Base-by-base conservation (phyloP, 2,113 vertebrate genomes). In the Serilophus lunatus region DNA sequence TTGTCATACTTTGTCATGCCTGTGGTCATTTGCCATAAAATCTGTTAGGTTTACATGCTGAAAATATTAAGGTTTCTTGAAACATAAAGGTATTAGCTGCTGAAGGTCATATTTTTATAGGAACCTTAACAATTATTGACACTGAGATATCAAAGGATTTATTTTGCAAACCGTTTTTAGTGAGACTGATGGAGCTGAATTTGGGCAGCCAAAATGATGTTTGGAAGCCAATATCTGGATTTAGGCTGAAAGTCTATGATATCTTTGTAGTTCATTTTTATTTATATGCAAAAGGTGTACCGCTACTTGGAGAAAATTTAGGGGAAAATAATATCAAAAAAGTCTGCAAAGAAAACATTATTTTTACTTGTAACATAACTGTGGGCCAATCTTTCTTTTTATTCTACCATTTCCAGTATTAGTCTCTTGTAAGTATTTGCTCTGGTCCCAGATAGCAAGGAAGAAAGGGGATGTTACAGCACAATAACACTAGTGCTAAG, bases 11-110 rank as follows among this genome's bases (percentile, higher is more conserved):
- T 88, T 92, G 18, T 69, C 59, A 59, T 71, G 56, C 44, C 24
- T 75, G 29, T 72, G 42, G 50, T 65, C 54, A 83, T 83, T 83
- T 83, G 33, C 60, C 36, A 59, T 74, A 86, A 90, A 81, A 78
- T 69, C 33, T 88, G 29, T 82, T 51, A 51, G 24, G 49, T 64
- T 82, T 75, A 24, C 24, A 19, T 50, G 18, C 19, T 78, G 60
- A 78, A 90, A 88, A 92, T 76, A 13, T 54, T 45, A 33, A 33
- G 18, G 4, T 19, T 49, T 81, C 70, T 88, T 81, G 47, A 20
- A 54, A 81, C 81, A 13, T 65, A 53, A 69, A 92, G 26, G 47
- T 74, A 72, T 60, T 77, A 63, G 47, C 24, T 74, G 29, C 4
- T 74, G 42, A 93, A 83, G 23, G 56, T 92, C 47, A 59, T 50